A percentile compares a stretch with the other conserved stretches of the same genome.
Conservation (phyloP, 1,140 invertebrate genomes). For the Hestina assimilis region DNA sequence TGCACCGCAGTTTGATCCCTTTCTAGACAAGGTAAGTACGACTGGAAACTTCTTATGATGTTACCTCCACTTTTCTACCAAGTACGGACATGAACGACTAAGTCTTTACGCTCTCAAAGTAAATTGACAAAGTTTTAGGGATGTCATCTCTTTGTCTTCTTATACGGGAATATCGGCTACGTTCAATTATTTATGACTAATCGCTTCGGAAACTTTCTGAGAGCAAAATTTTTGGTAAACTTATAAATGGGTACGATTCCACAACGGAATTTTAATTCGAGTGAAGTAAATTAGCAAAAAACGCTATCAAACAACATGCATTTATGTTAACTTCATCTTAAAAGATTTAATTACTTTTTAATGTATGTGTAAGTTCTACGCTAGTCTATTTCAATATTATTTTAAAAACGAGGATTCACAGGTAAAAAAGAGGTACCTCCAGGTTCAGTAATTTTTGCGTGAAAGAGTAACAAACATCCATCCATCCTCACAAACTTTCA, state of each 20-base stretch:
- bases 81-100: constrained; percentile 63
- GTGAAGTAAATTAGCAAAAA: no score
- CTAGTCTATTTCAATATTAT: no score
- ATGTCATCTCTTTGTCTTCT: constrained; percentile 71
- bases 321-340: no score
- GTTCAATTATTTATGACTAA: constrained; percentile 74
- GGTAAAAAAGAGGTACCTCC: no score
- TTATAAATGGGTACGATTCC: constrained; percentile 31
- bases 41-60: constrained; percentile 72
- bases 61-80: constrained; percentile 68
- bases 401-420: no score
- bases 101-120: constrained; percentile 67
- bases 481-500: no score
- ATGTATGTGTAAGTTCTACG: no score
- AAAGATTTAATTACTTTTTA: no score
- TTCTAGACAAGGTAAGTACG: constrained; percentile 74
- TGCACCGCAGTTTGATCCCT: constrained; percentile 75
- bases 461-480: no score
- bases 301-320: no score
- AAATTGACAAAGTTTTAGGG: constrained; percentile 73
- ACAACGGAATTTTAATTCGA: constrained; percentile 21
- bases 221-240: constrained; percentile 48
- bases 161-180: constrained; percentile 60
- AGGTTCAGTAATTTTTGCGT: no score
- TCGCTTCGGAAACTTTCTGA: constrained; percentile 54